Conservation (phyloP, 2,888 invertebrate species). For the Serrognathus titanus region DNA sequence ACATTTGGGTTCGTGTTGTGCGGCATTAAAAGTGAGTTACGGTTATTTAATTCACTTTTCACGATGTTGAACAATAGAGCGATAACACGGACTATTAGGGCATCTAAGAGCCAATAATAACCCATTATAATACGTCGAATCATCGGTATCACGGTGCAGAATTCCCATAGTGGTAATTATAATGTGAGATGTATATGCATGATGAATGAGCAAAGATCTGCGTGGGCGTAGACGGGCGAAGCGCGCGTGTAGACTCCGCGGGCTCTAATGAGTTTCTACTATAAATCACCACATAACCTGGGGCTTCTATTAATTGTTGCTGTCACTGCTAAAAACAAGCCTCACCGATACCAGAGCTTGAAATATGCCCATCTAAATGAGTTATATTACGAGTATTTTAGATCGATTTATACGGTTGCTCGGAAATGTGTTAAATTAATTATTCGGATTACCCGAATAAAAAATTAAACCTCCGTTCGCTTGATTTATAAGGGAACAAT, state of each 20-base stretch:
- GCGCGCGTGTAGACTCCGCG: conserved; percentile 37
- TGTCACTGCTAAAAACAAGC: conserved; percentile 37
- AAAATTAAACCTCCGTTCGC: conserved; percentile 3
- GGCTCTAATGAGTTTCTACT: conserved; percentile 44
- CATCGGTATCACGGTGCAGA: conserved; percentile 21
- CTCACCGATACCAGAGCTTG: conserved; percentile 30
- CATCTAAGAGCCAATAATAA: conserved; percentile 11
- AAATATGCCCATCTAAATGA: conserved; percentile 30
- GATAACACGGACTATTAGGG: conserved; percentile 12
- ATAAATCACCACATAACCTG: conserved; percentile 39
- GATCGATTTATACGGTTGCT: conserved; percentile 30
- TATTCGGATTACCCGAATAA: conserved; percentile 21
- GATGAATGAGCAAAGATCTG: conserved; percentile 31
- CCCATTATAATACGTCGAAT: conserved; percentile 15
- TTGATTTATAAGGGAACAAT: conserved; percentile 5
- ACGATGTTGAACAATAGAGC: conserved; percentile 11
- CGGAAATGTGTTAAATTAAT: conserved; percentile 31
- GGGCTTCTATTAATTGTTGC: conserved; percentile 43
- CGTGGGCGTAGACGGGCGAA: conserved; percentile 29
- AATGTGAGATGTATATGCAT: conserved; percentile 25
- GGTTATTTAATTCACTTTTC: conserved; percentile 1
- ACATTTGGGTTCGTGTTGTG: no score
- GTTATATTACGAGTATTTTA: conserved; percentile 23
- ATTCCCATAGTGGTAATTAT: conserved; percentile 32
- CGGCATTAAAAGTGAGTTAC: background rate